These are phyloP conservation scores for Orussus abietinus DNA, from an alignment of 1,140 invertebrate genomes.

Conservation along the genomic window DNA sequence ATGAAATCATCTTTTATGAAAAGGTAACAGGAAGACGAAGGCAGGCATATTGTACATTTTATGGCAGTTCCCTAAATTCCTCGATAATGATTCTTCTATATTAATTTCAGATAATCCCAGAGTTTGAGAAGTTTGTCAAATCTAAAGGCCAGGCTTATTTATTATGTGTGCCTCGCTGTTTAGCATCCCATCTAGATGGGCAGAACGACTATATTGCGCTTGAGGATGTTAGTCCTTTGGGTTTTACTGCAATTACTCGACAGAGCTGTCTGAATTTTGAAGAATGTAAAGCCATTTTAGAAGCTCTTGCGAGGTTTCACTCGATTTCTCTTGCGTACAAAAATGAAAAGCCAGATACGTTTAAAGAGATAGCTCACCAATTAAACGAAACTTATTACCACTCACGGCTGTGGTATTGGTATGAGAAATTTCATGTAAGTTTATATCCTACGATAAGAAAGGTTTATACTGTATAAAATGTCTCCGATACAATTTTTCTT, in stretches of 20 bases:
- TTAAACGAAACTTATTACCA: slow-evolving; percentile 60
- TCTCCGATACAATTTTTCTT: background rate
- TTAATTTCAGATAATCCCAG: slow-evolving; percentile 38
- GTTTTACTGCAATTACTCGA: slow-evolving; percentile 52
- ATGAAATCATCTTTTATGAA: slow-evolving; percentile 65
- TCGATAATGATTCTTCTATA: slow-evolving; percentile 48
- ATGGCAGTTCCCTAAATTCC: slow-evolving; percentile 13
- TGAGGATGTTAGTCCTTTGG: slow-evolving; percentile 58
- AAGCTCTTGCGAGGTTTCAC: slow-evolving; percentile 64
- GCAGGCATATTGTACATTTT: too few relatives aligned
- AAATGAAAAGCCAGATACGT: slow-evolving; percentile 59
- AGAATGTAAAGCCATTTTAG: slow-evolving; percentile 55
- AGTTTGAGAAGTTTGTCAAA: slow-evolving; percentile 33
- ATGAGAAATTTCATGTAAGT: slow-evolving; percentile 57
- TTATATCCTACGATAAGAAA: slow-evolving; percentile 7
- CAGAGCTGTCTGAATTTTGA: slow-evolving; percentile 54
- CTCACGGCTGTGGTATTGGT: slow-evolving; percentile 60
- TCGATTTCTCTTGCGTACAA: slow-evolving; percentile 65
- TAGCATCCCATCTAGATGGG: slow-evolving; percentile 57
- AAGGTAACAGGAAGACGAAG: too few relatives aligned
- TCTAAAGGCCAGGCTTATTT: slow-evolving; percentile 27
- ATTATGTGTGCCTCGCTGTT: slow-evolving; percentile 48
- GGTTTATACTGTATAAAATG: slow-evolving; percentile 5
- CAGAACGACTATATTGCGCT: slow-evolving; percentile 63
- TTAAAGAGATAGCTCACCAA: slow-evolving; percentile 44